phyloP scores from a whole-genome alignment of 2,113 vertebrate species.

The Circaetus cinerascens region DNA sequence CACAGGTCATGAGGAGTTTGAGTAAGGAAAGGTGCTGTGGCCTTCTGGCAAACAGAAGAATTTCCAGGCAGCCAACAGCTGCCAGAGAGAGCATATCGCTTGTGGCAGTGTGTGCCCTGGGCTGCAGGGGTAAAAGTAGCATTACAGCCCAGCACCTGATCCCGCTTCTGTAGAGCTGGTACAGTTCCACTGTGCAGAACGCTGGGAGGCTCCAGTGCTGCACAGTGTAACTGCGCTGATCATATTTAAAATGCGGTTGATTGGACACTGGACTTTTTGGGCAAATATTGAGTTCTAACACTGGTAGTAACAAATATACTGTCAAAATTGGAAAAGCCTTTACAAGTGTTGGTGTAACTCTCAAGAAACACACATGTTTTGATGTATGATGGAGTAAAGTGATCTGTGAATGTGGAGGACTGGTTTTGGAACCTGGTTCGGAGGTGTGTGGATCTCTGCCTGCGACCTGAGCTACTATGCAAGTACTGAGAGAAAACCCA shows the following conservation, averaged over 20 bases:
- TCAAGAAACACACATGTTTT: not conserved
- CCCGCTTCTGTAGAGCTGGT: not conserved
- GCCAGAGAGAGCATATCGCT: accelerated
- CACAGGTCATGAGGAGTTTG: not conserved
- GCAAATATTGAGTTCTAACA: not conserved
- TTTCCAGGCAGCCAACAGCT: not conserved
- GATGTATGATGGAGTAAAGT: not conserved
- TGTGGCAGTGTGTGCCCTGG: not conserved
- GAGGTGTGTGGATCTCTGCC: not conserved
- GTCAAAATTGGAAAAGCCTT: not conserved
- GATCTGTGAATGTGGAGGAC: not conserved
- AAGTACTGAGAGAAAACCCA: not conserved
- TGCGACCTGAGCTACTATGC: not conserved
- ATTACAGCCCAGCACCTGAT: not conserved
- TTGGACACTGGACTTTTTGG: not conserved
- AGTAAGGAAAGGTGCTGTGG: not conserved
- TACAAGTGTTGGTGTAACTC: not conserved
- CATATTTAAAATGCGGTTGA: not conserved
- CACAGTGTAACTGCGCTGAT: accelerated
- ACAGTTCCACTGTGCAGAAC: not conserved
- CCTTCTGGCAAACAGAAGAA: not conserved
- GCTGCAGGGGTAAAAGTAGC: not conserved
- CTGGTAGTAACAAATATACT: not conserved
- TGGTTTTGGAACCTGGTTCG: not conserved
- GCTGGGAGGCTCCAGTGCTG: not conserved